phyloP scores from a whole-genome alignment of 2,797 vertebrate species.

The Sarcoramphus papa region DNA sequence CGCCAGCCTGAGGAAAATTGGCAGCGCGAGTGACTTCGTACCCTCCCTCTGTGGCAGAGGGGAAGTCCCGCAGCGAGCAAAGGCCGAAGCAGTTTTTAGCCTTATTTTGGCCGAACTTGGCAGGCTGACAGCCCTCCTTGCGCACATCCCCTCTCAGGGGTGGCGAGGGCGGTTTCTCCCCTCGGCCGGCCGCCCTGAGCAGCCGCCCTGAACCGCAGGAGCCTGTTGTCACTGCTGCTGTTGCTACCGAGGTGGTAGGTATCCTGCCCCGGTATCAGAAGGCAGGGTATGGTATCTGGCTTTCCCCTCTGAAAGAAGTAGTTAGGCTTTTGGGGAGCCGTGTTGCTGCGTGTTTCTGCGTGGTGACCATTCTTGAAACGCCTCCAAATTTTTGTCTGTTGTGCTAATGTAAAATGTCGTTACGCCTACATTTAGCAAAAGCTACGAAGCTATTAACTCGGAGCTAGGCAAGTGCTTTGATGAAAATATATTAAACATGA shows the following conservation, averaged over 20 bases:
- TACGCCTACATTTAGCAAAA: slow-evolving; percentile 35
- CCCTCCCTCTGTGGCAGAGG: background rate
- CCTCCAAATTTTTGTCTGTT: slow-evolving; percentile 45
- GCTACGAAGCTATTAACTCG: background rate
- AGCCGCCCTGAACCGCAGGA: background rate
- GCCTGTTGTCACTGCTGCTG: background rate
- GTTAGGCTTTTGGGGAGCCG: background rate
- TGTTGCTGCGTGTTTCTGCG: background rate
- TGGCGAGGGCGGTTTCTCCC: background rate
- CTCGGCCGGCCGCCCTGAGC: background rate
- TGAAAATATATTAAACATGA: background rate
- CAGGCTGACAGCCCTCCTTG: background rate
- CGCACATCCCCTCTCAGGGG: background rate
- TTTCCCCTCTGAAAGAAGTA: background rate
- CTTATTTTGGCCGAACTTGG: background rate
- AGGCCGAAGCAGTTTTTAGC: background rate
- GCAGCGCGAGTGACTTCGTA: background rate
- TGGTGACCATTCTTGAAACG: slow-evolving; percentile 10
- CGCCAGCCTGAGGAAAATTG: background rate
- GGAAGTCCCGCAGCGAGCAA: background rate
- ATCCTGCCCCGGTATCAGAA: too few species aligned
- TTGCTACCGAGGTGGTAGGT: background rate
- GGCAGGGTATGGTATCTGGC: background rate
- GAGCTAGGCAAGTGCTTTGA: slow-evolving; percentile 6
- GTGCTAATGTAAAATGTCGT: slow-evolving; percentile 41